Conservation (phyloP, 2,797 vertebrate species). For the Chromis chromis region DNA sequence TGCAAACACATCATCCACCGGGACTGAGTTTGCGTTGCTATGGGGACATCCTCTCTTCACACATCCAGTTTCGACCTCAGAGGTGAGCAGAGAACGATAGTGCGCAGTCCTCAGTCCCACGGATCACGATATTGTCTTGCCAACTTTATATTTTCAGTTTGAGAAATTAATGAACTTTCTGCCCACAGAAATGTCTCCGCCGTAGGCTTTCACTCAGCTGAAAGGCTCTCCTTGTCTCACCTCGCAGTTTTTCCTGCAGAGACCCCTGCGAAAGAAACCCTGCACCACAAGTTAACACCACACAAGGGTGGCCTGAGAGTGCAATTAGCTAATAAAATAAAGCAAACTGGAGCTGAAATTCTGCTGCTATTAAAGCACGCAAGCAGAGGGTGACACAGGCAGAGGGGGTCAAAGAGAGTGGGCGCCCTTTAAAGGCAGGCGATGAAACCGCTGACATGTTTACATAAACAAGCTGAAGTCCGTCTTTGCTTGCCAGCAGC, state of each 20-base stretch:
- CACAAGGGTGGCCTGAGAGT: conserved; percentile 53
- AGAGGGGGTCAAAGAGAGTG: conserved; percentile 54
- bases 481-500: conserved; percentile 35
- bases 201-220: conserved; percentile 33
- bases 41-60: conserved; percentile 57
- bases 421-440: conserved; percentile 48
- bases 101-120: conserved; percentile 38
- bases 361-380: conserved; percentile 32
- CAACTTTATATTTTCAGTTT: conserved; percentile 45
- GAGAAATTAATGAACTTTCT: conserved; percentile 63
- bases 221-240: conserved; percentile 45
- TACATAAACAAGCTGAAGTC: conserved; percentile 55
- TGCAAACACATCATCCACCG: conserved; percentile 38
- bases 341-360: conserved; percentile 57
- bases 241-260: conserved; percentile 36
- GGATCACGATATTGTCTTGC: conserved; percentile 44
- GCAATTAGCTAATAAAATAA: conserved; percentile 72
- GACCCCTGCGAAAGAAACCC: conserved; percentile 41
- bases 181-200: conserved; percentile 54
- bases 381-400: conserved; percentile 17
- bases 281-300: conserved; percentile 45
- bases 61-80: conserved; percentile 21
- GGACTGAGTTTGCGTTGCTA: conserved; percentile 56
- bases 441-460: conserved; percentile 48
- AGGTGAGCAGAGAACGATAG: conserved; percentile 38